Base-by-base conservation (phyloP, 2,888 invertebrate species). In the Cosmia pyralina region DNA sequence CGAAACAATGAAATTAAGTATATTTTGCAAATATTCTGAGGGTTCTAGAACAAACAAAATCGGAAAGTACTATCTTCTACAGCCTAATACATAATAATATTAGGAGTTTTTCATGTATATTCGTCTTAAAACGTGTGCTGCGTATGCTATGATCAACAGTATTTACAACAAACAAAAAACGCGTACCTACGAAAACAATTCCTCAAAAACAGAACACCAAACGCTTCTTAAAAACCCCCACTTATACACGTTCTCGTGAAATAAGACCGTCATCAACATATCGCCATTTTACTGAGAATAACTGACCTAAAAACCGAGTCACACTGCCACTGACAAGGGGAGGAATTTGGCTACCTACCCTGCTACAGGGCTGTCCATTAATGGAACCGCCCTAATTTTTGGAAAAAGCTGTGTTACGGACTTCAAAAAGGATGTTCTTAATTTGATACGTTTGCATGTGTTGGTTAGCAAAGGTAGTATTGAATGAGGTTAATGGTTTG, bases 291-390 rank as follows among this genome's bases (percentile, higher is more conserved):
- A 81, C 73, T 72, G 63, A 70, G 82, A 87, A 89, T 88, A 89
- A 91, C 88, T 91, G 92, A 91, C 90, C 91, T 89, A 91, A 91
- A 92, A 92, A 90, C 90, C 83, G 79, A 85, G 83, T 75, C 75
- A 75, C 79, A 67, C 70, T 71, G 79, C 75, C 58, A 67, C 74
- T 82, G 85, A 81, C 82, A 82, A 74, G 78, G 81, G 70, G 75
- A 67, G 75, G 70, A 72, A 63, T 79, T 81, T 81, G 79, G 75
- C 68, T 74, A 75, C 72, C 69, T 53, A 34, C 79, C 71, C 82
- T 46, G 15, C 41, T 28, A 62, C 48, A 62, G 68, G 69, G 70
- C 34, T 69, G 64, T 4, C 58, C 52, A 69, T 62, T 78, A 60
- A 52, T 53, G 55, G 52, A 28, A 65, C 28, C 11, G 11, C 50